Evolutionary conservation across 2,888 invertebrate species (phyloP), one percentile per base, ranked within the genome.

Genomic region (Caradrina clavipalpis): DNA sequence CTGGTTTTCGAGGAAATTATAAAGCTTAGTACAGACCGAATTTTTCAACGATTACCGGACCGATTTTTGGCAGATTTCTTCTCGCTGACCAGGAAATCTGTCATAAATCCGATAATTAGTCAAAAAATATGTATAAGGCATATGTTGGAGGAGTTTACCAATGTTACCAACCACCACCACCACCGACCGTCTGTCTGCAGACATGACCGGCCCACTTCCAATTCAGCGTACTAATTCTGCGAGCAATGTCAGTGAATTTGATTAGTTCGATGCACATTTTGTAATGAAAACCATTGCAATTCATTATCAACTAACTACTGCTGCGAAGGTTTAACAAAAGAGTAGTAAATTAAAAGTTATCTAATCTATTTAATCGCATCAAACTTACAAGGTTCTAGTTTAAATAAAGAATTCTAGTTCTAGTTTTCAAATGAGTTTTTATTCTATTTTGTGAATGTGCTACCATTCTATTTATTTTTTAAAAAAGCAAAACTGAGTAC

Each of bases 291-390:
- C 17, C 21, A 47, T 3, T 15, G 21, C 26, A 21, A 19, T n/a
- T 68, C 49, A 49, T 19, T n/a, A 68, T 22, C 17, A 55, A 13
- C 35, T n/a, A 49, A 55, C 55, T n/a, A n/a, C 19, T 15, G 49
- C 10, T 26, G 26, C 11, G 26, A 55, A 55, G 26, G 17, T 47
- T 19, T n/a, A n/a, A 50, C 26, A 68, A 55, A 15, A 68, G 26
- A 68, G 15, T 49, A 39, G 7, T 31, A 55, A 55, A 56, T 55
- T 42, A 42, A 68, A 68, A 22, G 49, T 39, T 39, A 68, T 55
- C 49, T 67, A 42, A 68, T 55, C 55, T 49, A 55, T 17, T 1
- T 10, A 55, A 68, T 68, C 26, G 21, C 19, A 69, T 56, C 42
- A n/a, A n/a, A 19, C 15, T 50, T 69, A 21, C 26, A 63, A 50